These are phyloP conservation scores for Strix aluco DNA, from an alignment of 2,113 vertebrate species.

Conservation along the genomic window DNA sequence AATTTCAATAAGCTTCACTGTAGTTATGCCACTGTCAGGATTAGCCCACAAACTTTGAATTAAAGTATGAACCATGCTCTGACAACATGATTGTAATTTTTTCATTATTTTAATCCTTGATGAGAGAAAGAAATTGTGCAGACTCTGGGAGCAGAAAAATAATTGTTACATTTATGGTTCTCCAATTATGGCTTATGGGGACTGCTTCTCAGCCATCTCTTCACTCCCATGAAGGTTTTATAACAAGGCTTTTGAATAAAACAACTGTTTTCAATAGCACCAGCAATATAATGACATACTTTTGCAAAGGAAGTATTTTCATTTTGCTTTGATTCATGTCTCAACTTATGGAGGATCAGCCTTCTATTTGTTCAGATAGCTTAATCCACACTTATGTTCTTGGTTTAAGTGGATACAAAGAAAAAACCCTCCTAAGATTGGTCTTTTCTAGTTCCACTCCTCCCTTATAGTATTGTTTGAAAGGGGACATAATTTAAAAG, in stretches of 20 bases:
- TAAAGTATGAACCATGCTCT: constrained; percentile 58
- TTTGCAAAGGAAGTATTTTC: constrained; percentile 52
- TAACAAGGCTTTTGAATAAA: constrained; percentile 69
- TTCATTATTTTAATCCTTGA: constrained; percentile 64
- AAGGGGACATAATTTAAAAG: neutral
- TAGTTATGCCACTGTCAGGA: neutral
- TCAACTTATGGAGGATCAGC: constrained; percentile 33
- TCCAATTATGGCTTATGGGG: constrained; percentile 68
- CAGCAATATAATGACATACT: constrained; percentile 59
- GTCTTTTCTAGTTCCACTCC: neutral
- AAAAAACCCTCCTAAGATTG: neutral
- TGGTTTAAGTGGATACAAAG: constrained; percentile 27
- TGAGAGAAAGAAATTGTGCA: constrained; percentile 68
- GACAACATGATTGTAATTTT: constrained; percentile 59
- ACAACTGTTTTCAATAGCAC: constrained; percentile 60
- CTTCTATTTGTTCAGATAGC: constrained; percentile 49
- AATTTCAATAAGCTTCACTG: neutral
- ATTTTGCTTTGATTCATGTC: constrained; percentile 51
- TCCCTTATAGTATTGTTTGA: neutral
- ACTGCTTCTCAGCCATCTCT: constrained; percentile 48
- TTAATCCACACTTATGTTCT: constrained; percentile 66
- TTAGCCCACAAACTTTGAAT: constrained; percentile 56
- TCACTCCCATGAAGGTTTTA: constrained; percentile 63
- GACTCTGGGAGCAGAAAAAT: constrained; percentile 64
- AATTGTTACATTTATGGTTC: constrained; percentile 69